These are phyloP conservation scores for Fulmarus glacialis DNA, from an alignment of 2,113 vertebrate species.

Conservation along the genomic window DNA sequence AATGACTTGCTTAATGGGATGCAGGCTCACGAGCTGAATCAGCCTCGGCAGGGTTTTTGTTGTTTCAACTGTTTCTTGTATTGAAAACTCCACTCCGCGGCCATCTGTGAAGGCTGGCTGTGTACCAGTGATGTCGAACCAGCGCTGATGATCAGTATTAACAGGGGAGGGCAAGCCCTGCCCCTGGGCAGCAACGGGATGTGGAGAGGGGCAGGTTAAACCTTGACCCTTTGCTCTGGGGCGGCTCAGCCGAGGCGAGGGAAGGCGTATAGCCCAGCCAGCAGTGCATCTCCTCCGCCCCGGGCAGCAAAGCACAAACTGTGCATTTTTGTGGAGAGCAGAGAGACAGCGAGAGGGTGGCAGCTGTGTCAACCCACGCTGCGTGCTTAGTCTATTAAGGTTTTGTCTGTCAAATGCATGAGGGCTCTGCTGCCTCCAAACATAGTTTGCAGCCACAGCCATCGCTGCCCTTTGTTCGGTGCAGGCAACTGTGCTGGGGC, in stretches of 20 bases:
- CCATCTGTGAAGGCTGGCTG: conserved; percentile 39
- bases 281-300: neutral
- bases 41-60: conserved; percentile 1
- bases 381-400: neutral
- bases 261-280: neutral
- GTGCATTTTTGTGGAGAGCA: neutral
- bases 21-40: conserved; percentile 41
- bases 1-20: conserved; percentile 45
- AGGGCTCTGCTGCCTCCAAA: neutral
- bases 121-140: neutral
- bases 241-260: rapidly evolving
- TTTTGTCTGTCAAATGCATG: neutral
- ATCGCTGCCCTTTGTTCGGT: neutral
- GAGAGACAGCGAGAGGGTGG: neutral
- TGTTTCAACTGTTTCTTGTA: conserved; percentile 34
- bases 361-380: neutral
- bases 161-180: neutral
- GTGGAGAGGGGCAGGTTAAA: neutral
- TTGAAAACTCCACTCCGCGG: neutral
- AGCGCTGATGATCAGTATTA: neutral
- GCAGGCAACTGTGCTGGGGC: neutral
- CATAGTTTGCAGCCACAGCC: neutral
- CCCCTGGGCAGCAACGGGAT: neutral
- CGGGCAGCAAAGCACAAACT: neutral
- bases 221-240: neutral